phyloP scores from a whole-genome alignment of 2,797 vertebrate genomes.

The Malurus leucopterus region DNA sequence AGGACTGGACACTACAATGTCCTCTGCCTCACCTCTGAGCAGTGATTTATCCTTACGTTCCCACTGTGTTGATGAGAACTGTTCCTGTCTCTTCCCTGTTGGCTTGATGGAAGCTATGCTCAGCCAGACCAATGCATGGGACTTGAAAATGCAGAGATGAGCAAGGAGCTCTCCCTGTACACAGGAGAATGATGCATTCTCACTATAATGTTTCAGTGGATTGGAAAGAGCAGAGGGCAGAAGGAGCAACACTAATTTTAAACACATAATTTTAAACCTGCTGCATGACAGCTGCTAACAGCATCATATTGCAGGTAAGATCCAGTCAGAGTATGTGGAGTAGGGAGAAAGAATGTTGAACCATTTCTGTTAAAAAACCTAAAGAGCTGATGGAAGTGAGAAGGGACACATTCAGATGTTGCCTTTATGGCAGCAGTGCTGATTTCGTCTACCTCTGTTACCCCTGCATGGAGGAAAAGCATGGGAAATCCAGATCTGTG shows the following conservation, averaged over 20 bases:
- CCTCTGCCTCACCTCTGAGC: neutral
- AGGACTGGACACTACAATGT: neutral
- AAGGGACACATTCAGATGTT: neutral
- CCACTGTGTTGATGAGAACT: neutral
- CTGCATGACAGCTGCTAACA: neutral
- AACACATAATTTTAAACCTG: neutral
- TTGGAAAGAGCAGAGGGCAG: neutral
- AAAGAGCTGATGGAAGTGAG: accelerated
- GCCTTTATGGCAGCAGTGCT: neutral
- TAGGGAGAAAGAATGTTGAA: neutral
- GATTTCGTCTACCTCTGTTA: neutral
- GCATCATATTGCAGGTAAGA: neutral
- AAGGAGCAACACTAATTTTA: neutral
- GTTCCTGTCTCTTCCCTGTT: neutral
- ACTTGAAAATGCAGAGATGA: neutral
- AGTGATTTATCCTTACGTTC: neutral
- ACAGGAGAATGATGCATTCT: too few relatives aligned
- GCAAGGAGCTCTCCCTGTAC: neutral
- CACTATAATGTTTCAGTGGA: neutral
- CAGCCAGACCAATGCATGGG: accelerated
- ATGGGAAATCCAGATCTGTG: neutral
- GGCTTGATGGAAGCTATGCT: neutral
- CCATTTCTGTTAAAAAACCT: neutral
- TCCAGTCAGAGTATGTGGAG: neutral
- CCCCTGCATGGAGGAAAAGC: neutral